These are phyloP conservation scores for Botia almorhae DNA, from an alignment of 2,797 vertebrate species.

Conservation along the genomic window DNA sequence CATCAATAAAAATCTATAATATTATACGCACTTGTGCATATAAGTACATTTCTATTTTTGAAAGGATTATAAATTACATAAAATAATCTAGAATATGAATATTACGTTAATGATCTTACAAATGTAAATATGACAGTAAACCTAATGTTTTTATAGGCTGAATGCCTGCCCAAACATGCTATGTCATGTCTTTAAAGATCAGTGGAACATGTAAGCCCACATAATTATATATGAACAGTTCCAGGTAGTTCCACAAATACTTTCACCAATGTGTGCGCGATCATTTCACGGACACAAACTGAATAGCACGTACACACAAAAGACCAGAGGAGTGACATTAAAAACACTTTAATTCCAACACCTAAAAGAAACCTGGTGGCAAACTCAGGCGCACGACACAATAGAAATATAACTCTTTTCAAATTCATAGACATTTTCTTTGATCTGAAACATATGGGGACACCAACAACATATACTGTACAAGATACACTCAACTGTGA, in stretches of 20 bases:
- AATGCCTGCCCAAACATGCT: no score
- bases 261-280: neutral
- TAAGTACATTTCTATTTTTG: neutral
- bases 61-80: no score
- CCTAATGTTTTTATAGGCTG: no score
- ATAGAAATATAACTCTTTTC: constrained; percentile 74
- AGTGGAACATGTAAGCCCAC: no score
- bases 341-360: constrained; percentile 77
- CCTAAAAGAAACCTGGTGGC: constrained; percentile 71
- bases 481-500: constrained; percentile 63
- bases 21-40: neutral
- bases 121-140: no score
- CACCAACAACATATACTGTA: constrained; percentile 68
- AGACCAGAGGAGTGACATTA: constrained; percentile 62
- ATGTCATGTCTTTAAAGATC: no score
- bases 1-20: neutral
- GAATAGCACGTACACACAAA: constrained; percentile 2
- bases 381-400: constrained; percentile 81
- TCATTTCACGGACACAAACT: neutral
- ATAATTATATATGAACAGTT: no score
- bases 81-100: no score
- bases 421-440: constrained; percentile 67
- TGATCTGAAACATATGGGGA: constrained; percentile 69
- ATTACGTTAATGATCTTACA: no score
- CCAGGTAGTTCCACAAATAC: neutral